These are phyloP conservation scores for Huso huso DNA, from an alignment of 2,797 vertebrate genomes.

Conservation along the genomic window DNA sequence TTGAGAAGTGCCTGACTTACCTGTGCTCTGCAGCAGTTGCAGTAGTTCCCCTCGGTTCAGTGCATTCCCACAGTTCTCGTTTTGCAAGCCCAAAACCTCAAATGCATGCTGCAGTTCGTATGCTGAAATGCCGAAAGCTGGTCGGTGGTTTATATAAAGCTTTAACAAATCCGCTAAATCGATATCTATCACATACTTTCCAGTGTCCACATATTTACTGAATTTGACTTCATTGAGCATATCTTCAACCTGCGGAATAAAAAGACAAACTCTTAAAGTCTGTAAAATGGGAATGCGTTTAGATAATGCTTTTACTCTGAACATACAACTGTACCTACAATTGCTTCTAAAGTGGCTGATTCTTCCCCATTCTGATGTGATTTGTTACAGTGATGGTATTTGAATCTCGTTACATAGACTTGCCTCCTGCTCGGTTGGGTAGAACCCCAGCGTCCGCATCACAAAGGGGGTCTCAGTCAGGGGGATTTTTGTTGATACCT, in stretches of 20 bases:
- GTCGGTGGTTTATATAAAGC: slow-evolving; percentile 84
- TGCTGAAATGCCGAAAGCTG: slow-evolving; percentile 61
- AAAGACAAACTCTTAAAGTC: not conserved
- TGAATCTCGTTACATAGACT: no score
- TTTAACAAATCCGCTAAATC: slow-evolving; percentile 79
- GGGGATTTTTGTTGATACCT: slow-evolving; percentile 65
- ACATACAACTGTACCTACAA: not conserved
- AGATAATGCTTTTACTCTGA: not conserved
- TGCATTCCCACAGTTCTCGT: slow-evolving; percentile 40
- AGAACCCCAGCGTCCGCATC: slow-evolving; percentile 84
- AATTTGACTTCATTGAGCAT: slow-evolving; percentile 88
- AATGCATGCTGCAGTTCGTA: slow-evolving; percentile 58
- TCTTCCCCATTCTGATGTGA: no score
- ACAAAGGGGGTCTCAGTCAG: slow-evolving; percentile 74
- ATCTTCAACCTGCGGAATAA: slow-evolving; percentile 67
- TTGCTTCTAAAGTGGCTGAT: no score
- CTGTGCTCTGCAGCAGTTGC: slow-evolving; percentile 69
- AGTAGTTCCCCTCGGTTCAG: slow-evolving; percentile 66
- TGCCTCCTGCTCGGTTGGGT: slow-evolving; percentile 81
- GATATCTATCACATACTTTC: slow-evolving; percentile 67
- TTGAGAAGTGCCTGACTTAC: slow-evolving; percentile 35
- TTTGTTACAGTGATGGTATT: no score
- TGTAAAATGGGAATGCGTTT: not conserved
- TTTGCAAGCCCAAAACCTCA: slow-evolving; percentile 53
- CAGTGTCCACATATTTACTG: slow-evolving; percentile 72